Evolutionary conservation across 2,888 invertebrate species (phyloP).

Genomic region (Andrena praecox): DNA sequence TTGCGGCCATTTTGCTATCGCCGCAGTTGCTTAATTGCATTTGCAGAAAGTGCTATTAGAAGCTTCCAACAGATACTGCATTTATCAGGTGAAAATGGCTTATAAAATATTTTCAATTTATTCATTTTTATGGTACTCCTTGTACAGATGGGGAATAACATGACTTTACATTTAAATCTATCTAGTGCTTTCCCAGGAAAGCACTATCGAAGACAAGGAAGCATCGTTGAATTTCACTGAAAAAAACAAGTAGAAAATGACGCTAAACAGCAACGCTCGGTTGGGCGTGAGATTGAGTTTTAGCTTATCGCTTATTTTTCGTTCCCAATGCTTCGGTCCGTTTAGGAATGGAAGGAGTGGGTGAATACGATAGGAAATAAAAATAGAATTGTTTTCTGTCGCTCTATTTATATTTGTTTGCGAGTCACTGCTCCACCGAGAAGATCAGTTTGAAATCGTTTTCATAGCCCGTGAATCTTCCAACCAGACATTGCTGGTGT

Average conservation of each 20-base stretch:
- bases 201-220: no score
- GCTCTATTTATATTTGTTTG: slow-evolving; percentile 71
- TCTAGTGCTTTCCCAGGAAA: no score
- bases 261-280: slow-evolving; percentile 17
- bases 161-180: neutral
- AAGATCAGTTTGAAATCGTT: slow-evolving; percentile 43
- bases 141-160: neutral
- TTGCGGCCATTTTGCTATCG: no score
- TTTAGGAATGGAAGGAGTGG: slow-evolving; percentile 43
- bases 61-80: neutral
- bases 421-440: slow-evolving; percentile 40
- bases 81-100: neutral
- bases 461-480: slow-evolving; percentile 37
- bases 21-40: neutral
- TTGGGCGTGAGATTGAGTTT: slow-evolving; percentile 28
- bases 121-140: neutral
- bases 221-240: no score
- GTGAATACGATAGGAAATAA: slow-evolving; percentile 63
- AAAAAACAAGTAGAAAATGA: neutral
- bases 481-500: neutral
- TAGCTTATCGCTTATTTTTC: slow-evolving; percentile 49
- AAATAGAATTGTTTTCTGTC: slow-evolving; percentile 69
- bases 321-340: slow-evolving; percentile 49
- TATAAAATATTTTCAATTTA: neutral
- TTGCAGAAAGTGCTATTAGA: neutral